Conservation (phyloP, 2,888 invertebrate genomes). For the Drosophila phalerata region DNA sequence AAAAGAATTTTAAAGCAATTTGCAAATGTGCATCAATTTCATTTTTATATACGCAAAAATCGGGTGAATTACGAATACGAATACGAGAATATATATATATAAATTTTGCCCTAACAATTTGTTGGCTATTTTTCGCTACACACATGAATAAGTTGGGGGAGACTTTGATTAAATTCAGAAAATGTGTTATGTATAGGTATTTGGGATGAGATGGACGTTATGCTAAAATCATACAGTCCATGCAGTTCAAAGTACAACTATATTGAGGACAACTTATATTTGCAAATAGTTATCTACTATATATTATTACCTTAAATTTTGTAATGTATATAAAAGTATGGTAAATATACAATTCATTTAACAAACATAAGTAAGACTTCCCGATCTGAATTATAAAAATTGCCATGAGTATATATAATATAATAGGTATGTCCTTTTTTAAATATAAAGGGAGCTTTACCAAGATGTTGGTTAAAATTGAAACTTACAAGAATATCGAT, state of each 20-base stretch:
- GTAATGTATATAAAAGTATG: not conserved
- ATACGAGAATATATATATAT: not conserved
- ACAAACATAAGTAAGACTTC: not conserved
- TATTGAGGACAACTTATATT: not conserved
- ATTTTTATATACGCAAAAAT: constrained; percentile 8
- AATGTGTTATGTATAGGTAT: constrained; percentile 1
- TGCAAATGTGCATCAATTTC: constrained; percentile 19
- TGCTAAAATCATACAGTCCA: constrained; percentile 3
- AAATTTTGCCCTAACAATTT: constrained; percentile 4
- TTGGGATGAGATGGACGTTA: constrained; percentile 7
- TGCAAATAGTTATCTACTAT: not conserved
- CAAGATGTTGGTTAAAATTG: not conserved
- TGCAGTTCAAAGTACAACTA: constrained; percentile 20
- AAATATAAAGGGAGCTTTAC: not conserved
- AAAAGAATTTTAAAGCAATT: constrained; percentile 40
- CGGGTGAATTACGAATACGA: constrained; percentile 17
- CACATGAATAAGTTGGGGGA: constrained; percentile 21
- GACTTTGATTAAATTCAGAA: constrained; percentile 4
- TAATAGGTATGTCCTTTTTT: not conserved
- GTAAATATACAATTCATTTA: not conserved
- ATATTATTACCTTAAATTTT: not conserved
- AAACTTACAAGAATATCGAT: too few relatives aligned
- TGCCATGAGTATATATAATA: not conserved
- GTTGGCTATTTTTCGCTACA: constrained; percentile 18
- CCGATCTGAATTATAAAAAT: not conserved